Percentiles rank a stretch among this genome's conserved stretches.
Evolutionary conservation across 2,113 vertebrate genomes (phyloP).

Genomic region (Seriola quinqueradiata): DNA sequence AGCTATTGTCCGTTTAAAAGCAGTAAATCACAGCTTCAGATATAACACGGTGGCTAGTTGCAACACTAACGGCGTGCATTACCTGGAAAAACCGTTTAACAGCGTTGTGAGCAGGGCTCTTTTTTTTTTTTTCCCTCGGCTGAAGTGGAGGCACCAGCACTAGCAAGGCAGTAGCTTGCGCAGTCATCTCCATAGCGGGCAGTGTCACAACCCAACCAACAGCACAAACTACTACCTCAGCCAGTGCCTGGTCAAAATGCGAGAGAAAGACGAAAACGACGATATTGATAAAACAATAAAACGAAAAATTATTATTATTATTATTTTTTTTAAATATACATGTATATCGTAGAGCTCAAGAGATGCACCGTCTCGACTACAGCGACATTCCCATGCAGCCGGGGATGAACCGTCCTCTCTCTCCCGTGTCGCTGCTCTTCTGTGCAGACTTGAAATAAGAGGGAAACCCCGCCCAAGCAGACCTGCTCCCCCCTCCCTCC

Average conservation of each 20-base stretch:
- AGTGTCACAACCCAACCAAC: constrained; percentile 99
- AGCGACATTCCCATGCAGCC: constrained; percentile 40
- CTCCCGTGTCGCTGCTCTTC: constrained; percentile 42
- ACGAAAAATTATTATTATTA: too few species aligned
- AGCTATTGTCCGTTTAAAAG: neutral
- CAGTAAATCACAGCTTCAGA: neutral
- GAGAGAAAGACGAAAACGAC: too few species aligned
- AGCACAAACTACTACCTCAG: constrained; percentile 99
- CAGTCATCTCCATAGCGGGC: constrained; percentile 99
- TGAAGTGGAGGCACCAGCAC: constrained; percentile 89
- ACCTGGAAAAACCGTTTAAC: constrained; percentile 49
- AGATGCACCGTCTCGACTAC: neutral
- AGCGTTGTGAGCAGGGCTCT: neutral
- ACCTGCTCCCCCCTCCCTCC: constrained; percentile 48
- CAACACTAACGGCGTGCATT: constrained; percentile 6
- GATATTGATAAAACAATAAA: too few species aligned
- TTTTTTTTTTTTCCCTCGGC: constrained; percentile 17
- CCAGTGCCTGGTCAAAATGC: constrained; percentile 88
- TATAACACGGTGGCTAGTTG: neutral
- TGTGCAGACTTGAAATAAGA: constrained; percentile 74
- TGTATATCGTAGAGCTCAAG: neutral
- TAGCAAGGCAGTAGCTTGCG: constrained; percentile 99
- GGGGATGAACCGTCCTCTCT: constrained; percentile 30
- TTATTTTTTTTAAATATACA: neutral
- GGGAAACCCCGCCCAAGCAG: constrained; percentile 84